Evolutionary conservation across 2,797 vertebrate species (phyloP), one percentile per base, ranked within the genome.

Genomic region (Oreortyx pictus): DNA sequence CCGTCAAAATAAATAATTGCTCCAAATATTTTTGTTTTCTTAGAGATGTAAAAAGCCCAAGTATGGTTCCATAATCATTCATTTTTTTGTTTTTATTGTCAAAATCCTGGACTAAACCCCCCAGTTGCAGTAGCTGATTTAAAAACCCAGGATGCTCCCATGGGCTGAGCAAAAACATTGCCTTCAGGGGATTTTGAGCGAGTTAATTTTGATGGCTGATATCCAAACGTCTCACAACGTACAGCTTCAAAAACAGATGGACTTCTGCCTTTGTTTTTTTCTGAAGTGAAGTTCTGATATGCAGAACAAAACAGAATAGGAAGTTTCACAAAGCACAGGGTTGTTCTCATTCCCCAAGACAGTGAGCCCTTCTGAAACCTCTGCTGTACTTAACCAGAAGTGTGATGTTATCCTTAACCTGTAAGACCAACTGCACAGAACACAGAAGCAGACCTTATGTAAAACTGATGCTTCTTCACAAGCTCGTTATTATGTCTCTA

Each of bases 11-110:
- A 11, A 4, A 8, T 56, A 24, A 73, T 6, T 33, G 2, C 6
- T 71, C 35, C 41, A 67, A 65, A 37, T 7, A 61, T 22, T 12
- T 31, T 13, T 33, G 6, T 12, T 60, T 11, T 37, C 33, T 84
- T 74, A 20, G 29, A 84, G 41, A 46, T 29, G 4, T 17, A 22
- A 80, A 79, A 68, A 80, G 16, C 52, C 31, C 50, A 46, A 54
- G 57, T 6, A 14, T 41, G 11, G 44, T 52, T 71, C 16, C 11
- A 65, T 8, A 12, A n/a, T 16, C 1, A 0, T 56, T 39, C 2
- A 37, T 2, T 4, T 23, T n/a, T 76, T 43, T 35, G 37, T n/a
- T 78, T 77, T 71, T 17, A 12, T 39, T 59, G 22, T 20, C 43
- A 56, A 66, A 88, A 66, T 24, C 23, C 20, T 60, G 33, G 37